These are phyloP conservation scores for Martes martes DNA, from an alignment of 2,113 vertebrate genomes.

Conservation along the genomic window DNA sequence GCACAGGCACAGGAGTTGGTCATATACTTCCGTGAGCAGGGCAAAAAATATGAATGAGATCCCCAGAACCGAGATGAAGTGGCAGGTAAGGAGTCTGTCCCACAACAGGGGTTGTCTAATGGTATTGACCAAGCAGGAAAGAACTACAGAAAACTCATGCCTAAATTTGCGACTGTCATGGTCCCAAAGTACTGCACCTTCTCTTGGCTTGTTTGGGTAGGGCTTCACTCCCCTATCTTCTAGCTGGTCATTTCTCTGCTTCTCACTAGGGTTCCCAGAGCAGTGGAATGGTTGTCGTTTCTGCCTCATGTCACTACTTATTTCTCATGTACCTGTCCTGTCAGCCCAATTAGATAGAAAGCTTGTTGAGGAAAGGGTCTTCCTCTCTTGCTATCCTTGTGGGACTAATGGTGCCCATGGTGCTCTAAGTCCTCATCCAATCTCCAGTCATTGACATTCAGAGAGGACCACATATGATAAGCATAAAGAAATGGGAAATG, in stretches of 20 bases:
- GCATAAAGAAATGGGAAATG: background rate
- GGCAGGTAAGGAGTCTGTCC: background rate
- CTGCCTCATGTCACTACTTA: background rate
- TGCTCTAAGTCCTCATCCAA: background rate
- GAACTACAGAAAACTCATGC: background rate
- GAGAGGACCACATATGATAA: background rate
- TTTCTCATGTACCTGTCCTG: background rate
- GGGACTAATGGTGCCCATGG: background rate
- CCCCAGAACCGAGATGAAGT: background rate
- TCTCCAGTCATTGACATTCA: background rate
- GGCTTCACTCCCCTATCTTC: background rate
- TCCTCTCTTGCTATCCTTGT: background rate
- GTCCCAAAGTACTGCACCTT: background rate
- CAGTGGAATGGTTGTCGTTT: background rate
- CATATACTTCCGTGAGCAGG: background rate
- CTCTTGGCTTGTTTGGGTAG: background rate
- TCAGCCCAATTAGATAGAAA: background rate
- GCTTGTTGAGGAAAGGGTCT: background rate
- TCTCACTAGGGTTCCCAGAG: background rate
- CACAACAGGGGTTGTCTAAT: background rate
- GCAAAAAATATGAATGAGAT: background rate
- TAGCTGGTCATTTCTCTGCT: background rate
- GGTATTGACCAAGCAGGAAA: background rate
- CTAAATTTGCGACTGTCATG: background rate
- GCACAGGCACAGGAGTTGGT: background rate